phyloP scores from a whole-genome alignment of 2,797 vertebrate species.

The Channa striata region DNA sequence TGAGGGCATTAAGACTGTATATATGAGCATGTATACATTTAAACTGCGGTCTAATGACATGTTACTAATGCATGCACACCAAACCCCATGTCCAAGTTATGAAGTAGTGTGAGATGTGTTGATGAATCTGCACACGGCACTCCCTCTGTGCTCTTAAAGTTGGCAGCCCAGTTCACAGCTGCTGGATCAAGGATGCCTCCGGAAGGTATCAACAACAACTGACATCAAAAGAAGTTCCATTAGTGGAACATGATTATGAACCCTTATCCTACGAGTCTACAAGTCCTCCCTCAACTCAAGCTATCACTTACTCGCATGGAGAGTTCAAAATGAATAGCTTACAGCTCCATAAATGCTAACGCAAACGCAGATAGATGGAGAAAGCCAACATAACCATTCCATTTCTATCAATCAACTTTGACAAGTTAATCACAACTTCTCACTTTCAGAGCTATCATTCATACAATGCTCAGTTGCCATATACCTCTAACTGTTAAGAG shows the following conservation, averaged over 20 bases:
- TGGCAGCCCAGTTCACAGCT: slow-evolving; percentile 61
- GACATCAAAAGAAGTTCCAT: slow-evolving; percentile 79
- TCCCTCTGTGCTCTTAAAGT: slow-evolving; percentile 33
- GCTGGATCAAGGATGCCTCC: slow-evolving; percentile 69
- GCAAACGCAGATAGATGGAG: slow-evolving; percentile 11
- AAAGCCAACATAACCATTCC: slow-evolving; percentile 1
- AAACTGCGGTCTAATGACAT: neutral
- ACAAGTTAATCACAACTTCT: slow-evolving; percentile 20
- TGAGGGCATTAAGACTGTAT: neutral
- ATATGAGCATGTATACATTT: too few species aligned
- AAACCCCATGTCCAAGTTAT: neutral
- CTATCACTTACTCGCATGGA: slow-evolving; percentile 53
- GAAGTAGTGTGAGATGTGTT: neutral
- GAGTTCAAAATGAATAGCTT: neutral
- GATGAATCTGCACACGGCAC: slow-evolving; percentile 27
- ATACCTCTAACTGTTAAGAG: slow-evolving; percentile 14
- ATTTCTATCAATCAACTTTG: slow-evolving; percentile 15
- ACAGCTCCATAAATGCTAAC: slow-evolving; percentile 19
- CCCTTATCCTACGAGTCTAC: slow-evolving; percentile 59
- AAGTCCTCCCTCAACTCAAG: slow-evolving; percentile 61
- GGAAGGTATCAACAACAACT: slow-evolving; percentile 71
- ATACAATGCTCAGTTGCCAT: neutral
- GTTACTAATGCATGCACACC: neutral
- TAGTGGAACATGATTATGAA: slow-evolving; percentile 69
- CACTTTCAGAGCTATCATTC: slow-evolving; percentile 25